Percentiles rank a stretch among this genome's conserved stretches.
Conservation (phyloP, 2,113 vertebrate species). For the Cathartes aura region DNA sequence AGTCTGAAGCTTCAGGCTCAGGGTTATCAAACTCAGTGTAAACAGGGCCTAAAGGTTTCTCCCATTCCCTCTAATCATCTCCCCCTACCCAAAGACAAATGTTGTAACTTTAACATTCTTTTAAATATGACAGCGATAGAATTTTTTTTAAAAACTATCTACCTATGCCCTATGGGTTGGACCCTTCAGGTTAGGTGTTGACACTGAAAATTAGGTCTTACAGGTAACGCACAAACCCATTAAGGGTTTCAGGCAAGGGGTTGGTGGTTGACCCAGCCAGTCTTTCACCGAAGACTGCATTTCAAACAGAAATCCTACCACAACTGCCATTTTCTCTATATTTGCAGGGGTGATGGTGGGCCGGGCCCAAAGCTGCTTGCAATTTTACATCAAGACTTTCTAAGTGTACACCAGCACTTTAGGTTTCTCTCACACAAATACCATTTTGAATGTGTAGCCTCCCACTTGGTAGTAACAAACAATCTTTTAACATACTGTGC, state of each 20-base stretch:
- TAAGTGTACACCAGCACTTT: slow-evolving; percentile 40
- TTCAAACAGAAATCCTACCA: slow-evolving; percentile 12
- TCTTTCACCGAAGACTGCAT: background rate
- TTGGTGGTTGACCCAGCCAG: slow-evolving; percentile 5
- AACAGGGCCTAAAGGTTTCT: slow-evolving; percentile 49
- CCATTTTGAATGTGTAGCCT: slow-evolving; percentile 47
- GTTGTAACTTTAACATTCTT: slow-evolving; percentile 58
- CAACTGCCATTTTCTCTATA: background rate
- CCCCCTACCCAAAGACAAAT: slow-evolving; percentile 18
- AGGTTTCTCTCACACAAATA: slow-evolving; percentile 40
- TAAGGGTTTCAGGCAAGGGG: background rate
- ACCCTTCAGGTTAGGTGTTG: slow-evolving; percentile 66
- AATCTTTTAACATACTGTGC: slow-evolving; percentile 75
- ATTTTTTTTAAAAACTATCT: background rate
- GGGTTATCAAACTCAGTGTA: slow-evolving; percentile 27
- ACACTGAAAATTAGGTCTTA: slow-evolving; percentile 43
- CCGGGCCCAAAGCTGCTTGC: slow-evolving; percentile 49
- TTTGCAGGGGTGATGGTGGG: background rate
- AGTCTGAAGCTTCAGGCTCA: slow-evolving; percentile 31
- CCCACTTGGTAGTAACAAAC: slow-evolving; percentile 60
- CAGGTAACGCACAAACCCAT: background rate
- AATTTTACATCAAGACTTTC: slow-evolving; percentile 6
- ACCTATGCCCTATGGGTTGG: slow-evolving; percentile 46
- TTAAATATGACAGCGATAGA: slow-evolving; percentile 22
- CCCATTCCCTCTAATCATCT: background rate